Evolutionary conservation across 2,888 invertebrate species (phyloP), one percentile per base, ranked within the genome.

Genomic region (Molanna angustata): DNA sequence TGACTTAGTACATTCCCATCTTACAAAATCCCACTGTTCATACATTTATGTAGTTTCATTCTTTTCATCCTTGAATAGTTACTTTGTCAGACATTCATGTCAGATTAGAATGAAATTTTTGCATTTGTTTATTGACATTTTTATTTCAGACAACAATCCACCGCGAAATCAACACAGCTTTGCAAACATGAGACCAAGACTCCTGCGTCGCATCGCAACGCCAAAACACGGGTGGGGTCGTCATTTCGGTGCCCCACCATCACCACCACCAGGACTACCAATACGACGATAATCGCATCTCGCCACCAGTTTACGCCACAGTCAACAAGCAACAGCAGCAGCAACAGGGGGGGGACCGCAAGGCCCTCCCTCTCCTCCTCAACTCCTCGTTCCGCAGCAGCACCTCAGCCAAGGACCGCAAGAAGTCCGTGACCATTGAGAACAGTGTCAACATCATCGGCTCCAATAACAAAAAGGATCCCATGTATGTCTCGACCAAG

Each of bases 81-180:
- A n/a, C n/a, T n/a, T n/a, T n/a, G n/a, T n/a, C n/a, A n/a, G n/a
- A n/a, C n/a, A n/a, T n/a, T n/a, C n/a, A n/a, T n/a, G n/a, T n/a
- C n/a, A n/a, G n/a, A n/a, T n/a, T n/a, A n/a, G n/a, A n/a, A n/a
- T n/a, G n/a, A n/a, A n/a, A n/a, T n/a, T n/a, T n/a, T n/a, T n/a
- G n/a, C n/a, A n/a, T n/a, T n/a, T n/a, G n/a, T n/a, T n/a, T n/a
- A n/a, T n/a, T n/a, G n/a, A n/a, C n/a, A n/a, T n/a, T n/a, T n/a
- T 14, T 20, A 46, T 56, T 50, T 1, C 70, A 76, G 76, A 68
- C 83, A 60, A 85, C 84, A 60, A 86, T 90, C 71, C 90, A 90
- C 76, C 84, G 86, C 71, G 91, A 91, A 80, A 83, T 90, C 64
- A 83, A 84, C 66, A 85, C 86, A n/a, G 88, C 88, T 54, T 67